Base-by-base conservation (phyloP, 2,888 invertebrate species). In the Diadromus collaris region DNA sequence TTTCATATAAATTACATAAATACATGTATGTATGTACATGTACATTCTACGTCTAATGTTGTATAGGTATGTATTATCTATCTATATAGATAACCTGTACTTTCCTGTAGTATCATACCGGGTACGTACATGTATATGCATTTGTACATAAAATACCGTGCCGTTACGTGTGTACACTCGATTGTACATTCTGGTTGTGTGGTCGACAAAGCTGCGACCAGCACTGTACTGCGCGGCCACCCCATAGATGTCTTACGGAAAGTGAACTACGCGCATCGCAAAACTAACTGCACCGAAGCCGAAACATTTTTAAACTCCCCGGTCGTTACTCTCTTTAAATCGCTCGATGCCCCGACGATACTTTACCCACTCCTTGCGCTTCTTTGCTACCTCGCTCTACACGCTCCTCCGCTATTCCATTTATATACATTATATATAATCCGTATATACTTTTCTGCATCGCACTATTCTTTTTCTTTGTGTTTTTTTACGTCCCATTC, bases 271-370 rank as follows among this genome's bases (percentile, higher is more conserved):
- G 76, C 70, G 63, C 75, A 44, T 68, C 51, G 73, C n/a, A 73
- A 85, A 85, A 86, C 83, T 78, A 84, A 86, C 82, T 83, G 81
- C 83, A 69, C 77, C 79, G 76, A 74, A 63, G 81, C 82, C 72
- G 83, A 84, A 87, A 85, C 83, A 87, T 86, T 86, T 85, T 86
- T 84, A 83, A 79, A 84, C 85, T 83, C 72, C 74, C 34, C 64
- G 78, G 81, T 84, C 83, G 81, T 86, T 84, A 83, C 82, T 86
- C 83, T 85, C 81, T 81, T 78, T 83, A 83, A 87, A 84, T 85
- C 85, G 85, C 81, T 83, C 83, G 82, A 83, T 86, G 79, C 81
- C 71, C 72, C 78, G 64, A 51, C 83, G 81, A 86, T 86, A 86
- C 81, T 80, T 86, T 85, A 86, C 82, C 64, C n/a, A 60, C 27